Base-by-base conservation (phyloP, 2,888 invertebrate species). In the Drosophila acutilabella region DNA sequence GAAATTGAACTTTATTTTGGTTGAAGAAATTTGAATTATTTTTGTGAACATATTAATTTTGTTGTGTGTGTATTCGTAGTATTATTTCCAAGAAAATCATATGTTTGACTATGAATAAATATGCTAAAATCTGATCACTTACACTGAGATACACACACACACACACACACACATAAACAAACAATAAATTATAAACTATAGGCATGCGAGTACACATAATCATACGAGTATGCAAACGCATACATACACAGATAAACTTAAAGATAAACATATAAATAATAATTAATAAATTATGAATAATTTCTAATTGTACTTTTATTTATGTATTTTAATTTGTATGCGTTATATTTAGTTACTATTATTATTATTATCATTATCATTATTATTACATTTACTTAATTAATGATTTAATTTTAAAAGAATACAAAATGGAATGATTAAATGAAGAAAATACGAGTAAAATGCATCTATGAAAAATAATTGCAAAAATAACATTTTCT, bases 341-440 rank as follows among this genome's bases (percentile, higher is more conserved):
- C 84, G 89, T 85, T 85, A 85, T 74, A 83, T 89, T 89, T 84
- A 83, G 87, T 84, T 86, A 82, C 89, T 89, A 89, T 81, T 85
- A 89, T 78, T 79, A 77, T 75, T 80, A 76, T 85, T 69, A 69
- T 75, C 75, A 80, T 86, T 45, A 52, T 61, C 20, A 30, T 47
- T 81, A 85, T 83, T 88, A 89, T 90, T 89, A 89, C 77, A 80
- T 75, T 86, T 85, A 84, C 89, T 84, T 89, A 89, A 88, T 85
- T 89, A 88, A 88, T 71, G 88, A 85, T 74, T 86, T 88, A 89
- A 71, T 78, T 68, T 75, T 74, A 83, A 78, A 80, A 20, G 47
- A 76, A 61, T 61, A 70, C 64, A 74, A 76, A 60, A 48, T 52
- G 78, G 77, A 74, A 76, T 80, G 80, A 79, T 87, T 74, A 74